Conservation (phyloP, 64 coral and sea anemone genomes). For the Trachythela sp. region DNA sequence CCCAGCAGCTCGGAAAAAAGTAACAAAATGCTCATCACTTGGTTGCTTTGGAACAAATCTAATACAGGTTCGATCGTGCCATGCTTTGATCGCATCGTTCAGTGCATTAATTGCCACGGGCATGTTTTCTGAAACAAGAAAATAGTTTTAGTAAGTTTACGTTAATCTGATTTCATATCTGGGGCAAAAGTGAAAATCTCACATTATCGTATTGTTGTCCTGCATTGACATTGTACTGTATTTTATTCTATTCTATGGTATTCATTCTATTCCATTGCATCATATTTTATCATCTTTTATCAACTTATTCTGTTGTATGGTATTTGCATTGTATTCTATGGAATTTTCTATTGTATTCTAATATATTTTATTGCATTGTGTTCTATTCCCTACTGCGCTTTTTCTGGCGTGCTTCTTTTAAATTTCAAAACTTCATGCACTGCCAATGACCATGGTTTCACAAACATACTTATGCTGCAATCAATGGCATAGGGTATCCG, state of each 20-base stretch:
- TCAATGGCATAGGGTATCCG: not conserved
- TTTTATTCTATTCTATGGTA: too few species aligned
- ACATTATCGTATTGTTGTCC: too few species aligned
- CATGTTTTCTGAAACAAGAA: not conserved
- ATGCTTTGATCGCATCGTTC: not conserved
- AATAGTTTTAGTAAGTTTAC: not conserved
- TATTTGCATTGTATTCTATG: too few species aligned
- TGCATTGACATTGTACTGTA: too few species aligned
- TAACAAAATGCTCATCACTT: not conserved
- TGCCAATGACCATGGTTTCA: not conserved
- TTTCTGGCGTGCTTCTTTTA: too few species aligned
- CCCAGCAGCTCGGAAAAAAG: not conserved
- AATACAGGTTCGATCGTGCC: not conserved
- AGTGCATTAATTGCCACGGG: not conserved
- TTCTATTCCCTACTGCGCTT: too few species aligned
- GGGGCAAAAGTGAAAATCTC: not conserved
- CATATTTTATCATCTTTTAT: too few species aligned
- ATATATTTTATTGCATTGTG: too few species aligned
- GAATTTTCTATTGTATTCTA: too few species aligned
- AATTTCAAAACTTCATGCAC: too few species aligned
- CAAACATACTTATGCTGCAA: not conserved
- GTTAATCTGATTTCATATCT: not conserved
- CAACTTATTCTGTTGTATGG: too few species aligned
- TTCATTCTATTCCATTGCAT: too few species aligned
- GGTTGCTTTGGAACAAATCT: not conserved